These are phyloP conservation scores for Ursus arctos DNA, from an alignment of 2,113 vertebrate genomes.

Conservation along the genomic window DNA sequence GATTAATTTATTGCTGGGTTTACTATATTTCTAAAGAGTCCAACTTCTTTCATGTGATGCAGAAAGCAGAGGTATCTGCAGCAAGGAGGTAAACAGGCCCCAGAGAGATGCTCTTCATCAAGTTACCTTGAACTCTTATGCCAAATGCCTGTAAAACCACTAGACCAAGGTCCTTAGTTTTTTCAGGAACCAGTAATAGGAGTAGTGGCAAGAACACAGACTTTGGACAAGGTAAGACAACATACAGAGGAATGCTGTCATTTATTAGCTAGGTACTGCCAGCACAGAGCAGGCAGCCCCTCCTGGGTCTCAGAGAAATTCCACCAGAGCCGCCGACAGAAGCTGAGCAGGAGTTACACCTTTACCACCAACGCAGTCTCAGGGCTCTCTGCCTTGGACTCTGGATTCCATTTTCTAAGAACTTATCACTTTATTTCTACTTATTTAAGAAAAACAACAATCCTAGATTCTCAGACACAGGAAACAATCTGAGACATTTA, in stretches of 20 bases:
- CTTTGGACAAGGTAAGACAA: background rate
- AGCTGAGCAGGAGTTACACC: background rate
- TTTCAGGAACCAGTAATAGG: background rate
- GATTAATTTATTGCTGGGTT: background rate
- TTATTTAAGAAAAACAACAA: background rate
- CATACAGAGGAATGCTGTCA: background rate
- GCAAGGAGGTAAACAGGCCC: background rate
- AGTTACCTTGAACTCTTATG: background rate
- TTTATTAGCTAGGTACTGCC: background rate
- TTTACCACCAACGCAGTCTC: background rate
- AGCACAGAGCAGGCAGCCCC: background rate
- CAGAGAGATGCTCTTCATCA: background rate
- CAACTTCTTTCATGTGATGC: background rate
- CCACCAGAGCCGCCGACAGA: background rate
- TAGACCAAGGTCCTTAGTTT: background rate
- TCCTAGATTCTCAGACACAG: background rate
- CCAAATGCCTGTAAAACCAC: background rate
- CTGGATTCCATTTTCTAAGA: background rate
- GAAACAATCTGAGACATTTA: slow-evolving; percentile 18
- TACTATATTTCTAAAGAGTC: background rate
- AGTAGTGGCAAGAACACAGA: background rate
- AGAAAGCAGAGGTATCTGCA: background rate
- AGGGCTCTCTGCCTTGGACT: no score
- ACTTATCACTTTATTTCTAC: background rate
- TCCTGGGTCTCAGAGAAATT: background rate